Conservation (phyloP, 2,888 invertebrate genomes). For the Ochropleura leucogaster region DNA sequence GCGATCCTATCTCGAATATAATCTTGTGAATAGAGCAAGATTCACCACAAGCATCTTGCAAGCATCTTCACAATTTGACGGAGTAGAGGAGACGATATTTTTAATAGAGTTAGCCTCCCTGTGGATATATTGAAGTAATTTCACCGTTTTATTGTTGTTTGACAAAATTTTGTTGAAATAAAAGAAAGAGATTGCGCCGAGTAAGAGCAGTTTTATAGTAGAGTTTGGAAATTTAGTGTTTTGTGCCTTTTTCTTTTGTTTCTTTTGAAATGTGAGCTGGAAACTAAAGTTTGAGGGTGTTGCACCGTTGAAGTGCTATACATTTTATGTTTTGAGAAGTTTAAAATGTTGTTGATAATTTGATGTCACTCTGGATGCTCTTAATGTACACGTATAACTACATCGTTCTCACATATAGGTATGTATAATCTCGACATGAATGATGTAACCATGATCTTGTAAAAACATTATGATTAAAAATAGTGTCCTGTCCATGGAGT, state of each 20-base stretch:
- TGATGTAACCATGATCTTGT: too few relatives aligned
- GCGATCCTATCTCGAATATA: conserved; percentile 83
- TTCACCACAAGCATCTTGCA: conserved; percentile 82
- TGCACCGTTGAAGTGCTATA: conserved; percentile 21
- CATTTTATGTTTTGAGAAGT: neutral
- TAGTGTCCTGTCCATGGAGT: too few relatives aligned
- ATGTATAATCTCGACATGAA: too few relatives aligned
- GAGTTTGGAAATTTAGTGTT: conserved; percentile 43
- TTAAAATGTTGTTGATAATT: too few relatives aligned
- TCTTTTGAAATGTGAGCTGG: conserved; percentile 34
- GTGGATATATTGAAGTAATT: conserved; percentile 62
- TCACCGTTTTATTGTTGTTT: conserved; percentile 64
- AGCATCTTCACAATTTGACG: conserved; percentile 82
- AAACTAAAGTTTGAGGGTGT: conserved; percentile 9
- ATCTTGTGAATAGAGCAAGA: conserved; percentile 85
- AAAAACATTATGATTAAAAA: too few relatives aligned
- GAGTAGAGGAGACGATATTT: conserved; percentile 71
- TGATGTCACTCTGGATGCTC: too few relatives aligned
- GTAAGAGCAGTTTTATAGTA: conserved; percentile 48
- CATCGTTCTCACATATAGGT: too few relatives aligned
- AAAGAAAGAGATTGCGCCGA: conserved; percentile 61
- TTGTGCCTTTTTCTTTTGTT: conserved; percentile 37
- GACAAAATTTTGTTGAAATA: conserved; percentile 65
- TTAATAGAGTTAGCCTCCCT: conserved; percentile 72
- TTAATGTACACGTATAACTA: too few relatives aligned